Evolutionary conservation across 2,888 invertebrate species (phyloP).

Genomic region (Tachina grossa): DNA sequence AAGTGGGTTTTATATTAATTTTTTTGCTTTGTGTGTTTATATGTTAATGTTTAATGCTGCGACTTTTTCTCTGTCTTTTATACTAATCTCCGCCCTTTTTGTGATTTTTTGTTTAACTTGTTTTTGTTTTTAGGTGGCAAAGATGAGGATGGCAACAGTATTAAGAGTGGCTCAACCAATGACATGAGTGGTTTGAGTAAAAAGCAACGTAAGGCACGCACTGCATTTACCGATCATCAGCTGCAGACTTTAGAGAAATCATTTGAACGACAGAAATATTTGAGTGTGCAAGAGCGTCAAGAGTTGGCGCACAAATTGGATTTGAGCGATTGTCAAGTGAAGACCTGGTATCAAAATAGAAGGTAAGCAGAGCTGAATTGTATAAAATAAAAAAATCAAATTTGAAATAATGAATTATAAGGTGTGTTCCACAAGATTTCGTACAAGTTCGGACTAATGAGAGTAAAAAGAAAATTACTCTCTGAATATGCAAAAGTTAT

Average conservation of each 20-base stretch:
- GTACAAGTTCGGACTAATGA: no score
- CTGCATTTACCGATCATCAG: slow-evolving; percentile 99
- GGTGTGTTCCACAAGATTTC: no score
- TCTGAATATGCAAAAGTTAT: no score
- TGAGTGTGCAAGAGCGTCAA: slow-evolving; percentile 98
- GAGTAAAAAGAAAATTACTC: no score
- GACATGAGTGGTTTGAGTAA: slow-evolving; percentile 87
- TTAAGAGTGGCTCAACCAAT: slow-evolving; percentile 83
- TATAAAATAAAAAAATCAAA: neutral
- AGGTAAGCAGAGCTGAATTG: slow-evolving; percentile 86
- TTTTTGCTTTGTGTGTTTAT: slow-evolving; percentile 27
- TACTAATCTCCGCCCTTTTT: slow-evolving; percentile 67
- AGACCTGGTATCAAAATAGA: slow-evolving; percentile 99
- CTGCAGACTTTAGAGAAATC: slow-evolving; percentile 97
- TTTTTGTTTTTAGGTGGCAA: slow-evolving; percentile 87
- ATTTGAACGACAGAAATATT: slow-evolving; percentile 98
- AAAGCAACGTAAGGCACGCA: slow-evolving; percentile 97
- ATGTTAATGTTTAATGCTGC: neutral
- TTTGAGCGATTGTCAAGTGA: slow-evolving; percentile 99
- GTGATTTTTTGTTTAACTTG: slow-evolving; percentile 3
- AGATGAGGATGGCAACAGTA: slow-evolving; percentile 88
- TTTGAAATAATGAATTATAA: no score
- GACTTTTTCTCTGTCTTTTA: neutral
- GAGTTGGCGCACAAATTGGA: slow-evolving; percentile 98
- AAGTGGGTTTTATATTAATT: slow-evolving; percentile 26